These are phyloP conservation scores for Polypedilum pembai DNA, from an alignment of 1,140 invertebrate genomes.

Conservation along the genomic window DNA sequence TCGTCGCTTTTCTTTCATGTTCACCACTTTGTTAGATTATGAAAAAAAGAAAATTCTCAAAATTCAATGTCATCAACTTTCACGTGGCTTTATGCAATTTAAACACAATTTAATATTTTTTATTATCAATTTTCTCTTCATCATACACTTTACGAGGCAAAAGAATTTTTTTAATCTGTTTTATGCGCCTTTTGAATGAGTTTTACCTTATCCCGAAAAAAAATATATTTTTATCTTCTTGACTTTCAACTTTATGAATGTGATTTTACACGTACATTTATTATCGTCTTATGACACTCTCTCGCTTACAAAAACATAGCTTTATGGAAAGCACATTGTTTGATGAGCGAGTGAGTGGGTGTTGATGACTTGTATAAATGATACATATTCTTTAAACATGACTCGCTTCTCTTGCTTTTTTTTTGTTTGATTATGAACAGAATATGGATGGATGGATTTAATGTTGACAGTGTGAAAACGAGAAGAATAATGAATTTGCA, in stretches of 20 bases:
- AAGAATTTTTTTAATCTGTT: not conserved
- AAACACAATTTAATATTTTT: not conserved
- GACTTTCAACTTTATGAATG: slow-evolving; percentile 11
- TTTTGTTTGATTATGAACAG: too few relatives aligned
- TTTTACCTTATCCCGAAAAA: not conserved
- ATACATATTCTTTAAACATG: slow-evolving; percentile 36
- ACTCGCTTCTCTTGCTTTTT: slow-evolving; percentile 35
- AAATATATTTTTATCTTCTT: not conserved
- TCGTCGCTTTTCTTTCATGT: not conserved
- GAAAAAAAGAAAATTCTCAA: not conserved
- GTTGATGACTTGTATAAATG: slow-evolving; percentile 10
- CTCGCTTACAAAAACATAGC: not conserved
- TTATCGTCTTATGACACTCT: not conserved
- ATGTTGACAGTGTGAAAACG: too few relatives aligned
- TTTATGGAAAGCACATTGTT: not conserved
- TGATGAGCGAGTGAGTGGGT: not conserved
- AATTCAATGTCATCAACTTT: not conserved
- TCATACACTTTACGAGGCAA: not conserved
- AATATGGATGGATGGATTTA: too few relatives aligned
- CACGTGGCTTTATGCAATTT: not conserved
- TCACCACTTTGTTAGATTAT: slow-evolving; percentile 7
- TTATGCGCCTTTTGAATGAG: not conserved
- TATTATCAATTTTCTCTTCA: not conserved
- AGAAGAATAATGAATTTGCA: too few relatives aligned
- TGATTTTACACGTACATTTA: slow-evolving; percentile 40